Evolutionary conservation across 1,140 invertebrate genomes (phyloP), one percentile per base, ranked within the genome.

Genomic region (Drosophila ohnishii): DNA sequence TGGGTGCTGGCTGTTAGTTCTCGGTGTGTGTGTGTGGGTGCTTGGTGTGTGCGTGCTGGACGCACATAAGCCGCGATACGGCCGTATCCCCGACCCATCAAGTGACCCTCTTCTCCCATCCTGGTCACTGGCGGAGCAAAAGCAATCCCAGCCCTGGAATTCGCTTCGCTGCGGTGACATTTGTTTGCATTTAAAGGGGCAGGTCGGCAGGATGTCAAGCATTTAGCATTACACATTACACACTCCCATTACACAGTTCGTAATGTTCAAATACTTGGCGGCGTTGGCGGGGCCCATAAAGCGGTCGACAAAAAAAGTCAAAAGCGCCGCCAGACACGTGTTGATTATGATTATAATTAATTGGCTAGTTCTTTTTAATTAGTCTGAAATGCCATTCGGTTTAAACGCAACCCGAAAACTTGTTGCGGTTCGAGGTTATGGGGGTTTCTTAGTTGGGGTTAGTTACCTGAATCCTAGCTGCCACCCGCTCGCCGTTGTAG

Each of bases 401-500:
- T 48, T 42, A 16, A 42, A 37, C 28, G 69, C 62, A 66, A 45
- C 13, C 53, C 19, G 14, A 42, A 75, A 69, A 80, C 78, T 75
- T 80, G 78, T 80, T 77, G 73, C 59, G 50, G 47, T 60, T 60
- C 25, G 5, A 14, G 32, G 19, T 34, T 34, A 9, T 32, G 28
- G 34, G 57, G 32, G 6, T 14, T 45, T 59, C 19, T 42, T 30
- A 35, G 51, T 13, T 22, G 16, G 32, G 35, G 51, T 50, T 60
- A 62, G 50, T 87, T 92, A 92, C 91, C 91, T 92, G 91, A 81
- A 92, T 92, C 84, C 91, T 90, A 80, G 91, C 91, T 63, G 91
- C 91, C 80, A 91, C 90, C 53, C 91, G 81, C 60, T 92, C 91
- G 53, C 91, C 91, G 63, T 92, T 91, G 76, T 90, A 92, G 30